Evolutionary conservation across 1,140 invertebrate genomes (phyloP), one percentile per base, ranked within the genome.

Genomic region (Apis laboriosa): DNA sequence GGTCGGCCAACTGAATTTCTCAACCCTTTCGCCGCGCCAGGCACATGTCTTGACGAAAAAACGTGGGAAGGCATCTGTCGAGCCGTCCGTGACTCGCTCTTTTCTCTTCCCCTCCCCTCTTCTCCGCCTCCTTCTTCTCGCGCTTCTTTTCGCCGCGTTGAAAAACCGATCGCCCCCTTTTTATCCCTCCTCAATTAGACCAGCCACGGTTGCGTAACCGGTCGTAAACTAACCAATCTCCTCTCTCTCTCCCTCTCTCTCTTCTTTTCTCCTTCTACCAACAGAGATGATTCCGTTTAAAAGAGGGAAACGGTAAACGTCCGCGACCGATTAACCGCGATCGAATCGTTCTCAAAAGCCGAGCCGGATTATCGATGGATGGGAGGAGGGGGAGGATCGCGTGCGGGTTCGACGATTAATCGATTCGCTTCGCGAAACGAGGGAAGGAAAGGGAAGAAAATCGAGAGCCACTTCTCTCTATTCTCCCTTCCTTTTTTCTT

Each of bases 41-140:
- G 92, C 92, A 93, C 90, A 93, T 93, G 92, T 92, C 92, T 92
- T 86, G 87, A 86, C 86, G 81, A 93, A 92, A 92, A 93, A 93
- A 93, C 89, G 90, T 92, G 90, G 88, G 88, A 92, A 91, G 91
- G 90, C 92, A 93, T 92, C 91, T 93, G 92, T 90, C 90, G 90
- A 88, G 88, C 86, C 82, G 84, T 87, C 75, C 80, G 63, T 84
- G 73, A 84, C 71, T 83, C 75, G 55, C 55, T 86, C 84, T 80
- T 77, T 81, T 73, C 70, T 83, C 67, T 70, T 49, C 60, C 61
- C 61, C 24, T 60, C 73, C n/a, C 17, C 53, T 43, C n/a, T 19
- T 80, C 76, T 80, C 77, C 82, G 66, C 75, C 73, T 86, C 34
- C 34, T 60, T 80, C 76, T 83, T 80, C 68, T 28, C 83, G 55